Base-by-base conservation (phyloP, 2,888 invertebrate species). In the Platynereis dumerilii region DNA sequence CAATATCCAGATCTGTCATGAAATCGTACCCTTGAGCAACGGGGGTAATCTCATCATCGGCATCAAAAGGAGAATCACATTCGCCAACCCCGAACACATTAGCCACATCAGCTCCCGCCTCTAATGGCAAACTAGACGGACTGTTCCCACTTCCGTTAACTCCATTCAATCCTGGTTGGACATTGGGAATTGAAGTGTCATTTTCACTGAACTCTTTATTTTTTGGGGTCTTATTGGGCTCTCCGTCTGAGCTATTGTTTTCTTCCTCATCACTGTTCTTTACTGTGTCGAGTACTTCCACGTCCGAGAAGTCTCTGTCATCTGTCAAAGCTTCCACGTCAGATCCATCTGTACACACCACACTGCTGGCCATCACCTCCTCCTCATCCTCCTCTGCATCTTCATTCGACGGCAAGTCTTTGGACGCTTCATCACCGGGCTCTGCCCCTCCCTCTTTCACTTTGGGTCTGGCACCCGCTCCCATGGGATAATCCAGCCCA, bases 201-300 rank as follows among this genome's bases (percentile, higher is more conserved):
- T 48, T 48, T 12, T 48, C 48, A 22, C 48, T 48, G 22, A n/a
- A 48, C 10, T 5, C n/a, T 20, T 22, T 48, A 22, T n/a, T 48
- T n/a, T 22, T 22, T 22, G 48, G 20, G 48, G n/a, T 22, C 7
- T 22, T 48, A n/a, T 22, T 48, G 7, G n/a, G 20, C 22, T 48
- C 22, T 5, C 48, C 7, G 5, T n/a, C 20, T n/a, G 10, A 48
- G n/a, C 20, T 22, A n/a, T n/a, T 20, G 48, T 48, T 3, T 5
- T 5, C 48, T 20, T n/a, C 48, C n/a, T 48, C n/a, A n/a, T 20
- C 20, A n/a, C 20, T 48, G 2, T 20, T n/a, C 20, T 59, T 44
- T n/a, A 45, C 60, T 27, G 55, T 24, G 39, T 67, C 66, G 10
- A 65, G 22, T 10, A 67, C 29, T 44, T 67, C 66, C 24, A 67